Evolutionary conservation across 1,140 invertebrate genomes (phyloP).

Genomic region (Hylyphantes graminicola): DNA sequence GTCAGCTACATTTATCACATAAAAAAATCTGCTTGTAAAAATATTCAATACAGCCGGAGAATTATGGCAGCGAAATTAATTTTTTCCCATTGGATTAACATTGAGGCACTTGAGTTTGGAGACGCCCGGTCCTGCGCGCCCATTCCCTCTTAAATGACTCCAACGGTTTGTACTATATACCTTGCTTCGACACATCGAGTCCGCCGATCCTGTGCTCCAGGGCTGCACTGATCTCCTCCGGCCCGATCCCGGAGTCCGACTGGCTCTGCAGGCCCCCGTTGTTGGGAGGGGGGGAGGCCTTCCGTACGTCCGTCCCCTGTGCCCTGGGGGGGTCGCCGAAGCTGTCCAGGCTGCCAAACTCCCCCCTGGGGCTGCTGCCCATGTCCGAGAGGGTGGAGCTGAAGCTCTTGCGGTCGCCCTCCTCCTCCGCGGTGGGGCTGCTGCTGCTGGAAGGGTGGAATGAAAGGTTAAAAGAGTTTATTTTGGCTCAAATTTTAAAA

Average conservation of each 20-base stretch:
- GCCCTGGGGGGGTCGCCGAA: constrained; percentile 18
- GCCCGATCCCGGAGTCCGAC: constrained; percentile 62
- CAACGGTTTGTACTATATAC: too few relatives aligned
- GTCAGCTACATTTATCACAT: too few relatives aligned
- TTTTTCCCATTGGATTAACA: too few relatives aligned
- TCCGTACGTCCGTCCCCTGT: too few relatives aligned
- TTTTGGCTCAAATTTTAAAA: too few relatives aligned
- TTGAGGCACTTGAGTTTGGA: too few relatives aligned
- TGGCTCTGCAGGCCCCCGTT: constrained; percentile 52
- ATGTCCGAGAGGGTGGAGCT: constrained; percentile 61
- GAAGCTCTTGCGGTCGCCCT: constrained; percentile 46
- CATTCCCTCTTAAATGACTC: too few relatives aligned
- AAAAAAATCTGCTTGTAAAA: too few relatives aligned
- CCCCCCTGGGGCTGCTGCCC: constrained; percentile 59
- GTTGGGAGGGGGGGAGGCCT: constrained; percentile 13
- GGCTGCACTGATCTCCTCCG: constrained; percentile 62
- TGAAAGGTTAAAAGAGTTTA: neutral
- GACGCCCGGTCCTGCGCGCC: too few relatives aligned
- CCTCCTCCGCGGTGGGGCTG: constrained; percentile 17
- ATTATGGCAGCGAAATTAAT: too few relatives aligned
- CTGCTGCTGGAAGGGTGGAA: neutral
- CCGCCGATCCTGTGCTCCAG: constrained; percentile 62
- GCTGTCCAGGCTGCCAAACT: constrained; percentile 58
- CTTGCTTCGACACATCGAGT: constrained; percentile 47
- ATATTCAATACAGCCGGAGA: too few relatives aligned